Evolutionary conservation across 1,140 invertebrate genomes (phyloP).

Genomic region (Reticulitermes speratus): DNA sequence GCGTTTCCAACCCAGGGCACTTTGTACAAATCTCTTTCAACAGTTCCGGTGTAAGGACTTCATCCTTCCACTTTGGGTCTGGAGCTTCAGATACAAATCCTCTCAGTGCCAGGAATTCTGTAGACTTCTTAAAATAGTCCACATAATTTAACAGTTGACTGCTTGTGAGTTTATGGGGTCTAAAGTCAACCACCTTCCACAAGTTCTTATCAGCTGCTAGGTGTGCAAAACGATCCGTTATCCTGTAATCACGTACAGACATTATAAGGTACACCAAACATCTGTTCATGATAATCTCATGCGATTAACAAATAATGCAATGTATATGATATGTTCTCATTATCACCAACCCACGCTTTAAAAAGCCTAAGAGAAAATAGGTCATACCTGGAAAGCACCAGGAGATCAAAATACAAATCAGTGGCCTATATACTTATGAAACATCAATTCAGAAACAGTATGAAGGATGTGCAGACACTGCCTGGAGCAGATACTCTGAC

Average conservation of each 20-base stretch:
- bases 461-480: too few relatives aligned
- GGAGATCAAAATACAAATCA: too few relatives aligned
- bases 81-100: background rate
- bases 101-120: background rate
- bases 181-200: background rate
- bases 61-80: background rate
- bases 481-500: too few relatives aligned
- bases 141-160: background rate
- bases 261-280: too few relatives aligned
- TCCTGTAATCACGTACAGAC: background rate
- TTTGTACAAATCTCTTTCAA: background rate
- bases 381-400: too few relatives aligned
- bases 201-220: background rate
- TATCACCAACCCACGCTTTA: too few relatives aligned
- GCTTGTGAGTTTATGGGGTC: background rate
- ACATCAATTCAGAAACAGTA: too few relatives aligned
- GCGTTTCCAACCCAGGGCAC: background rate
- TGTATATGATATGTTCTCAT: too few relatives aligned
- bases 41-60: background rate
- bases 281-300: too few relatives aligned
- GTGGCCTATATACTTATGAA: too few relatives aligned
- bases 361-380: too few relatives aligned
- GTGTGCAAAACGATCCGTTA: background rate
- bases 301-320: too few relatives aligned
- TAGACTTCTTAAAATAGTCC: background rate